Evolutionary conservation across 35 echinoderm and acorn worm genomes (phyloP).

Genomic region (Ophiothrix spiculata): DNA sequence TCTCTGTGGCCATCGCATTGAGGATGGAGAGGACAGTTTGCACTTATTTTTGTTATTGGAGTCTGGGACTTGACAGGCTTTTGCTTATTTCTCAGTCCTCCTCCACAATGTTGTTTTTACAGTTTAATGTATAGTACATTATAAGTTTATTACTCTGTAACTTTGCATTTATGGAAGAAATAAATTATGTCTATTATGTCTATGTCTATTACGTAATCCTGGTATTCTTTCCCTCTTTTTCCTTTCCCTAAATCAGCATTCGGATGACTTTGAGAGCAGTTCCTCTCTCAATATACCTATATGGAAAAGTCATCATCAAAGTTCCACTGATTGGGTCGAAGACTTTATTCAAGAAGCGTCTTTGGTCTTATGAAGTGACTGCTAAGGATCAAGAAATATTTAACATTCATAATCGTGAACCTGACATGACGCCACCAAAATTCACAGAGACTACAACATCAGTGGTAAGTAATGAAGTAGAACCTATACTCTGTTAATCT

Average conservation of each 20-base stretch:
- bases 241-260: neutral
- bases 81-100: neutral
- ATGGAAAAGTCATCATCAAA: neutral
- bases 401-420: constrained; percentile 3
- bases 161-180: neutral
- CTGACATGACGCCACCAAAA: constrained; percentile 12
- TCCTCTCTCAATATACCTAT: neutral
- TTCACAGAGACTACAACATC: neutral
- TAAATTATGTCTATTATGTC: neutral
- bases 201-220: neutral
- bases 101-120: neutral
- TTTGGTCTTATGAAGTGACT: neutral
- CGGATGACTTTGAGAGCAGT: neutral
- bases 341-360: neutral
- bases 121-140: neutral
- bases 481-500: neutral
- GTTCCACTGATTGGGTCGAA: neutral
- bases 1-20: too few relatives aligned
- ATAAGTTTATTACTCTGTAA: neutral
- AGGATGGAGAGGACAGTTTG: too few relatives aligned
- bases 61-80: neutral
- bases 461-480: neutral
- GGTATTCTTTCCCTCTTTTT: too few relatives aligned
- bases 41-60: too few relatives aligned
- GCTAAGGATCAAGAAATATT: neutral